These are phyloP conservation scores for Psittacula cyanocephala DNA, from an alignment of 2,113 vertebrate species.

Conservation along the genomic window DNA sequence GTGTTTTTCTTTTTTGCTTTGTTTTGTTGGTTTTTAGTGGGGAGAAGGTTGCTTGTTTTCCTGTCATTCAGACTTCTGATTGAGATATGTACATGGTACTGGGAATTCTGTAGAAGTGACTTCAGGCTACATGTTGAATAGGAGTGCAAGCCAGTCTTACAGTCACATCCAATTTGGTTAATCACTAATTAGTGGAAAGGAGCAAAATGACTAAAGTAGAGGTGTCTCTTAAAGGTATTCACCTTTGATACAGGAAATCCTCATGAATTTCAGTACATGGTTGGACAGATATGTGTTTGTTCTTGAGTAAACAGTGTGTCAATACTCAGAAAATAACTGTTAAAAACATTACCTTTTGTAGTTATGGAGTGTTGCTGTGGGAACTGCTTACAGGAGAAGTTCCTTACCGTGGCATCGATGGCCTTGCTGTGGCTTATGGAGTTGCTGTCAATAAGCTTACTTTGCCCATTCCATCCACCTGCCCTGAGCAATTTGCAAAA, in stretches of 20 bases:
- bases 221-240: not conserved
- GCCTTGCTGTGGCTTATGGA: conserved; percentile 93
- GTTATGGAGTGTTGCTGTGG: conserved; percentile 96
- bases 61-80: not conserved
- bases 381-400: conserved; percentile 95
- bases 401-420: conserved; percentile 94
- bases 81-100: not conserved
- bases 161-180: not conserved
- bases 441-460: conserved; percentile 97
- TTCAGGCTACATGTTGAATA: not conserved
- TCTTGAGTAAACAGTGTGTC: not conserved
- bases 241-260: not conserved
- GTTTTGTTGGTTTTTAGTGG: not conserved
- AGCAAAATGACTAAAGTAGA: not conserved
- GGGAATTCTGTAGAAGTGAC: not conserved
- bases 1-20: not conserved
- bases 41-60: not conserved
- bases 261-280: not conserved
- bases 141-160: not conserved
- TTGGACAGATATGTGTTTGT: not conserved
- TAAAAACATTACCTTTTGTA: conserved; percentile 65
- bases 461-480: conserved; percentile 93
- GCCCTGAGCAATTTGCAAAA: conserved; percentile 93
- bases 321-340: not conserved
- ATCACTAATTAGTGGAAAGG: not conserved